Conservation (phyloP, 2,797 vertebrate species). For the Pogonophryne albipinna region DNA sequence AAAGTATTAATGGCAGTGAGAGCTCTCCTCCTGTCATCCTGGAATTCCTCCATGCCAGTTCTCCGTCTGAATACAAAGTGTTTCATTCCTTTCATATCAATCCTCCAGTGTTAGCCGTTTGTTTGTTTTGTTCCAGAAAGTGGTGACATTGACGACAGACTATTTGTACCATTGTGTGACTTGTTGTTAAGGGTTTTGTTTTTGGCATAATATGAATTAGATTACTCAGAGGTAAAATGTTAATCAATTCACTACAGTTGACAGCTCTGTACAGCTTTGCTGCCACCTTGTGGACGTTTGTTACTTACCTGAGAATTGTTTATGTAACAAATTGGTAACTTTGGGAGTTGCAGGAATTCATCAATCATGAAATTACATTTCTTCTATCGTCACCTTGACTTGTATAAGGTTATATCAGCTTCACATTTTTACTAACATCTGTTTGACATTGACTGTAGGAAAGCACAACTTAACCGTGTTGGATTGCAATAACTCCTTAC, state of each 20-base stretch:
- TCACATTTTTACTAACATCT: neutral
- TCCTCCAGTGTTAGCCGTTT: constrained; percentile 27
- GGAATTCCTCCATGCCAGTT: constrained; percentile 34
- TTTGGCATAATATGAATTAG: constrained; percentile 19
- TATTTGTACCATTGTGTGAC: constrained; percentile 14
- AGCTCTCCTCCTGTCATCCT: constrained; percentile 45
- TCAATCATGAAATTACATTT: too few species aligned
- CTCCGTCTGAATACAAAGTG: constrained; percentile 40
- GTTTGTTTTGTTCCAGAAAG: constrained; percentile 53
- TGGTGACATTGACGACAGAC: constrained; percentile 20
- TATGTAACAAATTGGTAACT: neutral
- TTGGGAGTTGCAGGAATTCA: neutral
- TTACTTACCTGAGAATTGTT: neutral
- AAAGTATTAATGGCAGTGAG: constrained; percentile 50
- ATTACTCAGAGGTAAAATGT: neutral
- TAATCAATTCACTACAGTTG: neutral
- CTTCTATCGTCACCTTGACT: neutral
- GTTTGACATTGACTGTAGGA: neutral
- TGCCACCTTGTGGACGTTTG: constrained; percentile 68
- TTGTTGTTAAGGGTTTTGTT: constrained; percentile 25
- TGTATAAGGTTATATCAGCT: neutral
- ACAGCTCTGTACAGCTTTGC: constrained; percentile 41
- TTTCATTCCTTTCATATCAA: constrained; percentile 43
- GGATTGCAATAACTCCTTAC: neutral
- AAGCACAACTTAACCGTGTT: neutral